A percentile compares a stretch with the other conserved stretches of the same genome.
Conservation (phyloP, 1,140 invertebrate genomes). For the Orussus abietinus region DNA sequence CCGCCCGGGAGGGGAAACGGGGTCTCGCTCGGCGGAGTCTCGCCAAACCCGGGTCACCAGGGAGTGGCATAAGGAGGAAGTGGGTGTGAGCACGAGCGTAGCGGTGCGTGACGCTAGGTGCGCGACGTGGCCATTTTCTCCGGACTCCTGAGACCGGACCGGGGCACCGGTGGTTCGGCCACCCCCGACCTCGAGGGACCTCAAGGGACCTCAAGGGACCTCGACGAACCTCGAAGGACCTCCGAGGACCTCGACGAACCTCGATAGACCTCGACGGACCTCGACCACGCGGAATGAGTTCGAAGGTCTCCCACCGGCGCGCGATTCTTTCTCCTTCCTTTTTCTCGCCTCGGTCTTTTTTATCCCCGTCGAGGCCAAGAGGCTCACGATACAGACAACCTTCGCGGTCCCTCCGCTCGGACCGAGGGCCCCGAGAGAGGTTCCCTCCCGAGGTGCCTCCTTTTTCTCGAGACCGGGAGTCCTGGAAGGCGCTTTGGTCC, state of each 20-base stretch:
- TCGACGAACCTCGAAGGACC: no score
- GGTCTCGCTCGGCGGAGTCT: constrained; percentile 1
- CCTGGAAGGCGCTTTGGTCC: no score
- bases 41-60: constrained; percentile 26
- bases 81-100: constrained; percentile 53
- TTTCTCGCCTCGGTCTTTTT: constrained; percentile 29
- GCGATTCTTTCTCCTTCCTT: constrained; percentile 29
- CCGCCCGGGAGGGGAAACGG: not conserved
- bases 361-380: constrained; percentile 38
- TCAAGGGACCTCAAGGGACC: no score
- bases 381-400: constrained; percentile 45
- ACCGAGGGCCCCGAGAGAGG: constrained; percentile 2
- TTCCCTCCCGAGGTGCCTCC: no score
- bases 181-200: no score
- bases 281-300: constrained; percentile 20
- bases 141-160: no score
- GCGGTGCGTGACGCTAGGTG: constrained; percentile 48
- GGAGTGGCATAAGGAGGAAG: constrained; percentile 56
- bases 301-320: constrained; percentile 25
- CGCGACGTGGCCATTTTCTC: constrained; percentile 47
- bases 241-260: no score
- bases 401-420: constrained; percentile 34
- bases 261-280: no score
- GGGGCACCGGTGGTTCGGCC: no score
- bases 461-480: no score